Base-by-base conservation (phyloP, 2,113 vertebrate genomes). In the Oreotragus oreotragus region DNA sequence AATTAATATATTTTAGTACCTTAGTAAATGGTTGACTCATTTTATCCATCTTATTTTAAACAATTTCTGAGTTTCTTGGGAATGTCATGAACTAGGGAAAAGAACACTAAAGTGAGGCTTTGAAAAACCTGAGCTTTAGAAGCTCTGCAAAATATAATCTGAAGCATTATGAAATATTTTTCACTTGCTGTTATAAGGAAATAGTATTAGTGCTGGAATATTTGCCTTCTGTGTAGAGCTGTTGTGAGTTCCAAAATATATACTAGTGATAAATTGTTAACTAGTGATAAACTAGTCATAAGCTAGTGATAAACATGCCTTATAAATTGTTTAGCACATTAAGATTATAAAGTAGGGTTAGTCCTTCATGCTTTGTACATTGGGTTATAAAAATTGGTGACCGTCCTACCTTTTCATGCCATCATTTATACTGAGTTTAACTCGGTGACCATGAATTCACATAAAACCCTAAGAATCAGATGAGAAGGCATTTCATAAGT, bases 381-480 rank as follows among this genome's bases (percentile, higher is more conserved):
- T 76, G 79, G 87, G 79, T 85, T 94, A 92, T 93, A 96, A 96
- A 97, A 97, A 96, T 58, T 47, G n/a, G 28, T 36, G 97, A 33
- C 96, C 91, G 45, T 93, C 97, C 33, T 95, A 23, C 5, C 55
- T 90, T 98, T 94, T 96, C 62, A 90, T 84, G 49, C 17, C 80
- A 93, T 55, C 23, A 97, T 88, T 97, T 77, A 83, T 96, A 97
- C 94, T 66, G 53, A 95, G 49, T 94, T 97, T 97, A 95, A 97
- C 77, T 95, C 30, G 25, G 93, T 97, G 96, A 89, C 96, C 84
- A 95, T 95, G 88, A 96, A 96, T 96, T 92, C 97, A 88, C 77
- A 95, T 97, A 97, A 98, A 97, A 94, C 57, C 55, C 23, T 33
- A 97, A 97, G 90, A 95, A 70, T 98, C 96, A 96, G 91, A 97